Evolutionary conservation across 2,888 invertebrate genomes (phyloP), one percentile per base, ranked within the genome.

Genomic region (Diplazon laetatorius): DNA sequence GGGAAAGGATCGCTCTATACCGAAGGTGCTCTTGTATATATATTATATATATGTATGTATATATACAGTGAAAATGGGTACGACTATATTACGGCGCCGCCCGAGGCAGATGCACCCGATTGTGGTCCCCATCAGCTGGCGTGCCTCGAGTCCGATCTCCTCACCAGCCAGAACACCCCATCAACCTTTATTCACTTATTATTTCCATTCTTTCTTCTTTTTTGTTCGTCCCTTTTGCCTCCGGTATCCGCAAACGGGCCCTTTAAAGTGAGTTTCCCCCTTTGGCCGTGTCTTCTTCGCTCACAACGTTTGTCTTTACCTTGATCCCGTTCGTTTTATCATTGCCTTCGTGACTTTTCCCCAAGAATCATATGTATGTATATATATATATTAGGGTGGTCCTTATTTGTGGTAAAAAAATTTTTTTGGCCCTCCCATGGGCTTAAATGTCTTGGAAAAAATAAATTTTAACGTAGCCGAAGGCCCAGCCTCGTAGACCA

Each of bases 41-140:
- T 1, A 44, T 16, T n/a, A 16, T 1, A 16, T 4, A 16, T 25
- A 50, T n/a, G 22, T 12, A 12, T 12, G 25, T 25, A 12, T 20
- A 42, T 14, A 46, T 1, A 3, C 52, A 52, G n/a, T n/a, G 52
- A n/a, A n/a, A 25, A 14, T 35, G 8, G 30, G 9, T 55, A 14
- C 55, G 6, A 30, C 39, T 14, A 30, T 37, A 44, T 57, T n/a
- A 16, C 30, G 52, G 14, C 6, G 44, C 25, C 42, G 68, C 66
- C 42, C 30, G 60, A 22, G 25, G 12, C 42, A n/a, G 37, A 20
- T 22, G 60, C 50, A 42, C 35, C 59, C 16, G 50, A 22, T 70
- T 35, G 22, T 4, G 18, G 16, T n/a, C 6, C 57, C 59, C 72
- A 81, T 81, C 79, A 81, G 79, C 80, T 80, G 81, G 81, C 77